These are phyloP conservation scores for Malthinus seriepunctatus DNA, from an alignment of 2,888 invertebrate genomes.

Conservation along the genomic window DNA sequence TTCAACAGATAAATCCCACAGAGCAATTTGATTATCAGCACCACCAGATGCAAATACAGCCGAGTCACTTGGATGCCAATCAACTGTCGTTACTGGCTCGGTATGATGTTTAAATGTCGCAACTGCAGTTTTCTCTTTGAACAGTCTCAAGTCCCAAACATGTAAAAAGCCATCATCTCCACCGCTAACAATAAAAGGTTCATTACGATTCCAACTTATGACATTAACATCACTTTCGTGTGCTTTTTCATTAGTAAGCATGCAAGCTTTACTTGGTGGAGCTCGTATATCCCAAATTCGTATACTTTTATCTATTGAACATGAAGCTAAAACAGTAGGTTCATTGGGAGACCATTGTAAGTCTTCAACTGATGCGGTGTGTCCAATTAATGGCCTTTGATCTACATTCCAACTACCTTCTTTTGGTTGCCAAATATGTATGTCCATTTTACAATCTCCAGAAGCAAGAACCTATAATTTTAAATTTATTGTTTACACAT, in stretches of 20 bases:
- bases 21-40: slow-evolving; percentile 92
- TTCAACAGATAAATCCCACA: slow-evolving; percentile 96
- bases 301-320: slow-evolving; percentile 87
- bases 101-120: slow-evolving; percentile 96
- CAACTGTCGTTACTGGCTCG: slow-evolving; percentile 90
- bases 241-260: slow-evolving; percentile 83
- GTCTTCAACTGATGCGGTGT: slow-evolving; percentile 94
- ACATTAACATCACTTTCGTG: slow-evolving; percentile 96
- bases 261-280: slow-evolving; percentile 85
- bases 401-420: slow-evolving; percentile 87
- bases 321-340: slow-evolving; percentile 82
- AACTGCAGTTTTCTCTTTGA: slow-evolving; percentile 76
- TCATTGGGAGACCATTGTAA: slow-evolving; percentile 99
- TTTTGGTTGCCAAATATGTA: slow-evolving; percentile 89
- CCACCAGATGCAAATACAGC: slow-evolving; percentile 93
- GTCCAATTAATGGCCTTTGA: slow-evolving; percentile 84
- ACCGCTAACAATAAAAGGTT: slow-evolving; percentile 86
- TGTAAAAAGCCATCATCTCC: slow-evolving; percentile 95
- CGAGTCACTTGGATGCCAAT: slow-evolving; percentile 94
- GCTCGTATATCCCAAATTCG: slow-evolving; percentile 96
- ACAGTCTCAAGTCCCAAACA: slow-evolving; percentile 93
- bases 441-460: slow-evolving; percentile 91
- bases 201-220: slow-evolving; percentile 92
- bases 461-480: slow-evolving; percentile 70
- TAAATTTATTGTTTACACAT: too few relatives aligned